Base-by-base conservation (phyloP, 1,140 invertebrate species). In the Paralvinella palmiformis region DNA sequence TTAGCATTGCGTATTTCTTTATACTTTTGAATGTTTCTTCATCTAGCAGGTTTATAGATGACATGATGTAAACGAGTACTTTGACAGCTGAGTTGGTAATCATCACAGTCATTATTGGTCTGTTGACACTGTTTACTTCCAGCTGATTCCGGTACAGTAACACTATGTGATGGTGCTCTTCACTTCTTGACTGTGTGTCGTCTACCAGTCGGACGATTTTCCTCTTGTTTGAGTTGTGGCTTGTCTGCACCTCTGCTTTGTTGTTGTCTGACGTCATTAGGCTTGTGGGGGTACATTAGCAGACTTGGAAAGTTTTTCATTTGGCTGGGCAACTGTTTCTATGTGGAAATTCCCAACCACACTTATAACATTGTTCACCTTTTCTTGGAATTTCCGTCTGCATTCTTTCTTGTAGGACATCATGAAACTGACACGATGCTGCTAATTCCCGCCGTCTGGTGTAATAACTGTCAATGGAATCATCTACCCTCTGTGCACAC, bases 121-220 rank as follows among this genome's bases (percentile, higher is more conserved):
- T 52, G 27, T 57, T 57, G 55, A 57, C 55, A n/a, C n/a, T 36
- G 29, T 57, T 32, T 10, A 32, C 55, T 31, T 32, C 3, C 55
- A 13, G 6, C 33, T 56, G 20, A 29, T 57, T n/a, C n/a, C n/a
- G 29, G 2, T 33, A 31, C 27, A 32, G 7, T 57, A 32, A 57
- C 29, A 24, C 29, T 57, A 36, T 57, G 55, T 57, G 33, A 13
- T 57, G 29, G 27, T 33, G 20, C 27, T 57, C 55, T 13, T 57
- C 55, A 32, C 6, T 15, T 2, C 6, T 20, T 0, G 48, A 13
- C 48, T 7, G 55, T 31, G 33, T 32, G 29, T 57, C 20, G 7
- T 57, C 27, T n/a, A 57, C 27, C 7, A 31, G 29, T 57, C 55
- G 33, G 7, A 57, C 55, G 24, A 32, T 32, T 32, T 52, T 52